Evolutionary conservation across 64 coral and sea anemone species (phyloP).

Genomic region (Exaiptasia diaphana): DNA sequence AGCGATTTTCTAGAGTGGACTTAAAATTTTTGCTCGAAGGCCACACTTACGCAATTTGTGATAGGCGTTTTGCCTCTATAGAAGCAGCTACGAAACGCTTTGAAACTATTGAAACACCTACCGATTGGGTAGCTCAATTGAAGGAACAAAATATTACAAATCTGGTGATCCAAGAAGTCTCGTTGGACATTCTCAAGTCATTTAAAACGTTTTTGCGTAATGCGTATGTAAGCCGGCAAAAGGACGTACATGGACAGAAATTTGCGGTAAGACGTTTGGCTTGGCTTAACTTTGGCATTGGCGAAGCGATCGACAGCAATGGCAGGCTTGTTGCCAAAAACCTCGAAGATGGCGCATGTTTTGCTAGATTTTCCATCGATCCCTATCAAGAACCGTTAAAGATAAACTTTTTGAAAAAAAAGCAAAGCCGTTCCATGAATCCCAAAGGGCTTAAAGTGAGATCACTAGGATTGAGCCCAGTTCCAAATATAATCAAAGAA

Average conservation of each 20-base stretch:
- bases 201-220: constrained; percentile 11
- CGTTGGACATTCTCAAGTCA: neutral
- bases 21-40: neutral
- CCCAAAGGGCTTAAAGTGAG: neutral
- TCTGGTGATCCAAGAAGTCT: neutral
- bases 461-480: neutral
- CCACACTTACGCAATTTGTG: neutral
- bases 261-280: neutral
- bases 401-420: constrained; percentile 5
- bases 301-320: neutral
- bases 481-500: neutral
- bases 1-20: neutral
- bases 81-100: neutral
- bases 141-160: neutral
- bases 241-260: constrained; percentile 1
- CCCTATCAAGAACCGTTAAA: neutral
- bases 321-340: neutral
- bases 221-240: neutral
- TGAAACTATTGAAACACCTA: neutral
- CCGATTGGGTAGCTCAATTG: neutral
- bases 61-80: neutral
- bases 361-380: neutral
- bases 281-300: neutral
- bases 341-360: neutral
- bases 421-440: neutral